These are phyloP conservation scores for Drosophila takahashii DNA, from an alignment of 1,140 invertebrate genomes.

Conservation along the genomic window DNA sequence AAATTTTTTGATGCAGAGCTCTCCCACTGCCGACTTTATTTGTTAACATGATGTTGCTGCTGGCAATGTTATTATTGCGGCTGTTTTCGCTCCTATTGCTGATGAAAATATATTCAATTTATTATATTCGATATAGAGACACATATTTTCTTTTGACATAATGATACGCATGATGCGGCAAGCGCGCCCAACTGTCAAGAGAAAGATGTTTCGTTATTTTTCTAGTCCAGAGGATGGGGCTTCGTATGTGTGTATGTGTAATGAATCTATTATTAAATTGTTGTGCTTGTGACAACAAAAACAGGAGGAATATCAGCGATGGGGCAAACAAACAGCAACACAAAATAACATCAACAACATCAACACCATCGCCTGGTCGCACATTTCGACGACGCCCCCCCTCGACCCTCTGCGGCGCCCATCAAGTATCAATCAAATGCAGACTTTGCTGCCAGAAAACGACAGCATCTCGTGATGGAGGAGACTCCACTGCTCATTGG, in stretches of 20 bases:
- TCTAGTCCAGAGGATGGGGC: constrained; percentile 39
- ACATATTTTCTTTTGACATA: constrained; percentile 76
- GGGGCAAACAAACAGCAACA: constrained; percentile 49
- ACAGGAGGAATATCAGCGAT: constrained; percentile 29
- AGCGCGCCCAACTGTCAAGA: constrained; percentile 39
- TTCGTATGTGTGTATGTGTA: constrained; percentile 51
- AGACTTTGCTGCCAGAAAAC: constrained; percentile 50
- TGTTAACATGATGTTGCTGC: constrained; percentile 71
- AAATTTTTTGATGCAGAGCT: neutral
- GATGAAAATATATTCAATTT: constrained; percentile 82
- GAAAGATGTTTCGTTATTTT: constrained; percentile 61
- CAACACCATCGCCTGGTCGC: constrained; percentile 54
- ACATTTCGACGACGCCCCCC: constrained; percentile 30
- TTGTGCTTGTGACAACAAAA: constrained; percentile 70
- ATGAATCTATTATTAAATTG: constrained; percentile 83
- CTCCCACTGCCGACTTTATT: constrained; percentile 35
- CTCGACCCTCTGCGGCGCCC: neutral
- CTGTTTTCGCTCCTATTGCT: constrained; percentile 72
- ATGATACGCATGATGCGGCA: constrained; percentile 61
- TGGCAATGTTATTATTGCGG: constrained; percentile 45
- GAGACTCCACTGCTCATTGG: constrained; percentile 40
- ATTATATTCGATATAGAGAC: constrained; percentile 78
- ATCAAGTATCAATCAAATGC: constrained; percentile 81
- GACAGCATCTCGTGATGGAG: constrained; percentile 13
- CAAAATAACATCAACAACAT: constrained; percentile 51